A percentile compares a stretch with the other conserved stretches of the same genome.
phyloP scores from a whole-genome alignment of 2,797 vertebrate species.

The Poeciliopsis presidionis region DNA sequence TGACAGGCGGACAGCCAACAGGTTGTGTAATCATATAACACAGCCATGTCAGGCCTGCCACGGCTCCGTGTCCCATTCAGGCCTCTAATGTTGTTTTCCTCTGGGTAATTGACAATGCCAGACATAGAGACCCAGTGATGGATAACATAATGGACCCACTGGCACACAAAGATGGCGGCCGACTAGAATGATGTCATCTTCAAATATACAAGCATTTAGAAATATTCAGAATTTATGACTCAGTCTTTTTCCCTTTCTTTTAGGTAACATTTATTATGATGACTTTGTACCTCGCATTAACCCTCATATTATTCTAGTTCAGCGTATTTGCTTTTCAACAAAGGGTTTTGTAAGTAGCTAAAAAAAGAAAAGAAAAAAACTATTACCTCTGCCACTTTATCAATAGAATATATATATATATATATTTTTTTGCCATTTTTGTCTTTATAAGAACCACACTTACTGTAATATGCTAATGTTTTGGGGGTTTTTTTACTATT shows the following conservation, averaged over 20 bases:
- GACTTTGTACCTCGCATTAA: background rate
- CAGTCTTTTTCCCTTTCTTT: background rate
- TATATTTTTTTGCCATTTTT: background rate
- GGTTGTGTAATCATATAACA: constrained; percentile 85
- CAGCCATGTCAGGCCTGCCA: constrained; percentile 78
- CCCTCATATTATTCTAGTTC: background rate
- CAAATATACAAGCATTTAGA: constrained; percentile 48
- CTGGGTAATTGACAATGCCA: constrained; percentile 76
- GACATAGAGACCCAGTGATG: constrained; percentile 72
- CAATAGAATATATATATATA: background rate
- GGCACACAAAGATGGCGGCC: constrained; percentile 61
- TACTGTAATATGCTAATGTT: background rate
- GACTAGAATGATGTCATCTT: constrained; percentile 61
- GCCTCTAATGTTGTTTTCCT: constrained; percentile 80
- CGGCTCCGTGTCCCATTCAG: constrained; percentile 75
- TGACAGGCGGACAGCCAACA: constrained; percentile 82
- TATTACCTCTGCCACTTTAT: background rate
- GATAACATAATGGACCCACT: constrained; percentile 69
- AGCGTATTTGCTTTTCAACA: background rate
- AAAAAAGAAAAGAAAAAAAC: background rate
- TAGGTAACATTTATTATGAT: background rate
- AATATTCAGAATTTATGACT: constrained; percentile 25
- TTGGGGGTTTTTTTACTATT: background rate
- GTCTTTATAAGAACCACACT: background rate
- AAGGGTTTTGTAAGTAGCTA: background rate